Evolutionary conservation across 2,888 invertebrate species (phyloP).

Genomic region (Tiphia femorata): DNA sequence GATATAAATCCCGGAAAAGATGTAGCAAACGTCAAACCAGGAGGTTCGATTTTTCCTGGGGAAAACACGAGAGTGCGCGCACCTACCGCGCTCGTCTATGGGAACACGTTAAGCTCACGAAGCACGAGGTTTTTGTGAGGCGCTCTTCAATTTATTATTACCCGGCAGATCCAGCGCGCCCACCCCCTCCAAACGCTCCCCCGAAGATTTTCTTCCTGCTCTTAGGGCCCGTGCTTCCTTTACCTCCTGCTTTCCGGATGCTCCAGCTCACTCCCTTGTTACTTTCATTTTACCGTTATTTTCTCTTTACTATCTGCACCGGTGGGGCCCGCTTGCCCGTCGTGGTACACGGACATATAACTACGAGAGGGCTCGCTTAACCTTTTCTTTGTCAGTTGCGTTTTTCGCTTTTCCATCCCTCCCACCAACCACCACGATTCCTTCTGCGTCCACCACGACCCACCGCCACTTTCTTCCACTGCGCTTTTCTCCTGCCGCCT

Average conservation of each 20-base stretch:
- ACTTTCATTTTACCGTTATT: slow-evolving; percentile 29
- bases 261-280: slow-evolving; percentile 17
- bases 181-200: slow-evolving; percentile 6
- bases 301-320: slow-evolving; percentile 10
- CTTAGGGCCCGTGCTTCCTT: slow-evolving; percentile 1
- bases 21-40: slow-evolving; percentile 30
- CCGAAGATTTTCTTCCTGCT: not conserved
- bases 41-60: slow-evolving; percentile 25
- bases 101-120: slow-evolving; percentile 29
- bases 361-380: not conserved
- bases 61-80: not conserved
- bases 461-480: no score
- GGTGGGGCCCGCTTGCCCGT: slow-evolving; percentile 13
- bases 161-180: slow-evolving; percentile 14
- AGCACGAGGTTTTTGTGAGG: slow-evolving; percentile 35
- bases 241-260: slow-evolving; percentile 21
- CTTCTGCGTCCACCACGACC: no score
- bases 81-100: slow-evolving; percentile 7
- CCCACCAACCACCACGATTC: no score
- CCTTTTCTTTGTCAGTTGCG: not conserved
- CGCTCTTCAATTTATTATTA: slow-evolving; percentile 42
- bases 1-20: slow-evolving; percentile 5
- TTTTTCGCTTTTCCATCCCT: slow-evolving; percentile 10
- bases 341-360: not conserved
- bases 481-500: no score